phyloP scores from a whole-genome alignment of 2,888 invertebrate species.

The Macrosiphum euphorbiae region DNA sequence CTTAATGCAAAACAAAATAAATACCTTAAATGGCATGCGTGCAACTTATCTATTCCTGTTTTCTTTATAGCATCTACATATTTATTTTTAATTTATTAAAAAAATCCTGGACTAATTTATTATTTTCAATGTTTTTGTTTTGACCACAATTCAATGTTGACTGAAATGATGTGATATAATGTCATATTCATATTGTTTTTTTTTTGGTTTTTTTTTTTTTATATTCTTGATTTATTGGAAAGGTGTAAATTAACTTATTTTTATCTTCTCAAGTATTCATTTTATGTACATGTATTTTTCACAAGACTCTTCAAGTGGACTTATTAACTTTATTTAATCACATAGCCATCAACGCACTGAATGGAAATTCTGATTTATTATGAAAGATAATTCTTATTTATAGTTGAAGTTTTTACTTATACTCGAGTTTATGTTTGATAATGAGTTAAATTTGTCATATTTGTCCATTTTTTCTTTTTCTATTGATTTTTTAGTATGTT shows the following conservation, averaged over 20 bases:
- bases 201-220: not conserved
- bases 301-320: not conserved
- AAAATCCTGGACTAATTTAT: not conserved
- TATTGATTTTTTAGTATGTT: not conserved
- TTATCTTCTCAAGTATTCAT: constrained; percentile 19
- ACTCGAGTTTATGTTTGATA: not conserved
- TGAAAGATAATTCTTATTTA: not conserved
- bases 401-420: not conserved
- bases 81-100: constrained; percentile 36
- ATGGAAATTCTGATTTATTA: constrained; percentile 21
- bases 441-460: not conserved
- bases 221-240: constrained; percentile 26
- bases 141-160: constrained; percentile 24
- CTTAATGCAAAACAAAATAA: not conserved
- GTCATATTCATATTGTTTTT: constrained; percentile 50
- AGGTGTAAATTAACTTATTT: not conserved
- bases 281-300: constrained; percentile 10
- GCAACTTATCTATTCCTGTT: constrained; percentile 58
- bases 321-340: constrained; percentile 12
- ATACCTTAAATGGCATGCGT: constrained; percentile 6
- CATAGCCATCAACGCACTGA: not conserved
- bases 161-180: constrained; percentile 44
- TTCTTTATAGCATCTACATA: constrained; percentile 19
- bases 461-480: not conserved
- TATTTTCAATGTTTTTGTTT: constrained; percentile 19